Conservation (phyloP, 2,797 vertebrate genomes). For the Kryptolebias ocellatus region DNA sequence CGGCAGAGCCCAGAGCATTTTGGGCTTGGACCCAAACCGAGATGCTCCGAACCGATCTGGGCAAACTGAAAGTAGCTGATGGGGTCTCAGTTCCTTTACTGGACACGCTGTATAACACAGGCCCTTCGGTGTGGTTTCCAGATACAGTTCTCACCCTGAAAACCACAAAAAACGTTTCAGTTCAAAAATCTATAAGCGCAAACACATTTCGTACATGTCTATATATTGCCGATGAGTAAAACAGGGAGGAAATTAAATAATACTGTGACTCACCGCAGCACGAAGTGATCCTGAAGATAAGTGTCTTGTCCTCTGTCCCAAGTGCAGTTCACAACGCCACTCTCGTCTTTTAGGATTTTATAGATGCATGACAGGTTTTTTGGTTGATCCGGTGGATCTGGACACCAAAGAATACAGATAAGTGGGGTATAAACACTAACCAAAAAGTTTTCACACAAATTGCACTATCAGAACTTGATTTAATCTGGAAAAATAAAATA, state of each 20-base stretch:
- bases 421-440: not conserved
- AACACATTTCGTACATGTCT: not conserved
- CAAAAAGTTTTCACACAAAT: not conserved
- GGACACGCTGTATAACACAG: not conserved
- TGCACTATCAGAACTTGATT: not conserved
- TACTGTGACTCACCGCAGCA: constrained; percentile 78
- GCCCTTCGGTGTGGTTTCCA: constrained; percentile 9
- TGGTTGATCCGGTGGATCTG: constrained; percentile 86
- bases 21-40: constrained; percentile 70
- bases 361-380: constrained; percentile 84
- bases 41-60: constrained; percentile 67
- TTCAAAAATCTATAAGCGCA: not conserved
- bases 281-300: constrained; percentile 55
- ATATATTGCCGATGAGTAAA: not conserved
- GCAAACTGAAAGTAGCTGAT: constrained; percentile 59
- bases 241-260: not conserved
- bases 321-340: constrained; percentile 76
- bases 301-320: constrained; percentile 85
- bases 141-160: constrained; percentile 54
- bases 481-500: not conserved
- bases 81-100: constrained; percentile 5
- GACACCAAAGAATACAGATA: constrained; percentile 25
- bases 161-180: constrained; percentile 34
- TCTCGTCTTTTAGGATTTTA: constrained; percentile 50
- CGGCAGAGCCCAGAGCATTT: constrained; percentile 81